These are phyloP conservation scores for Xylocampa areola DNA, from an alignment of 2,888 invertebrate species.

Conservation along the genomic window DNA sequence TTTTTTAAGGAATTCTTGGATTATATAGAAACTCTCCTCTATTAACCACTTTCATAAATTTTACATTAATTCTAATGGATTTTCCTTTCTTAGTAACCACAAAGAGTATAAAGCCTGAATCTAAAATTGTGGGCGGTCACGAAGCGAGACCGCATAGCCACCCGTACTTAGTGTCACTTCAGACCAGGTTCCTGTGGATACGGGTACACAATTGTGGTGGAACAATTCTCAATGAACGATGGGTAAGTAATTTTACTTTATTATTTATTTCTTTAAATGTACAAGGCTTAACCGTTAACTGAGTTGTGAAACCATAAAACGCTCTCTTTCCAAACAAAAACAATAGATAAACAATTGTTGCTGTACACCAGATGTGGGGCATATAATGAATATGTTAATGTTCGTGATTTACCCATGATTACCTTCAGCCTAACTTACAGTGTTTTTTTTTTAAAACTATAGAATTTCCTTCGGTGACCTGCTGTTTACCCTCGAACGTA, in stretches of 20 bases:
- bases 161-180: conserved; percentile 85
- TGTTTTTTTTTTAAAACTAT: too few species aligned
- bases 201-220: conserved; percentile 83
- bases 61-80: neutral
- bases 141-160: conserved; percentile 79
- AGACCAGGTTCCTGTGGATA: conserved; percentile 76
- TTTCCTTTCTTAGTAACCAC: conserved; percentile 42
- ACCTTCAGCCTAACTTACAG: neutral
- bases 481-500: too few species aligned
- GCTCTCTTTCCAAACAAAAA: too few species aligned
- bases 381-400: too few species aligned
- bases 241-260: conserved; percentile 73
- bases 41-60: neutral
- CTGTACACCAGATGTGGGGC: too few species aligned
- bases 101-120: conserved; percentile 38
- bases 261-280: too few species aligned
- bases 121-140: conserved; percentile 80
- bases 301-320: too few species aligned
- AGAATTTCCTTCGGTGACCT: too few species aligned
- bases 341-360: too few species aligned
- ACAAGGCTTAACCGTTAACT: too few species aligned
- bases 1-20: too few species aligned
- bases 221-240: conserved; percentile 78
- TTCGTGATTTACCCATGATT: neutral
- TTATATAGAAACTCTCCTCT: too few species aligned